Conservation (phyloP, 2,888 invertebrate species). For the Lepidonotus clava region DNA sequence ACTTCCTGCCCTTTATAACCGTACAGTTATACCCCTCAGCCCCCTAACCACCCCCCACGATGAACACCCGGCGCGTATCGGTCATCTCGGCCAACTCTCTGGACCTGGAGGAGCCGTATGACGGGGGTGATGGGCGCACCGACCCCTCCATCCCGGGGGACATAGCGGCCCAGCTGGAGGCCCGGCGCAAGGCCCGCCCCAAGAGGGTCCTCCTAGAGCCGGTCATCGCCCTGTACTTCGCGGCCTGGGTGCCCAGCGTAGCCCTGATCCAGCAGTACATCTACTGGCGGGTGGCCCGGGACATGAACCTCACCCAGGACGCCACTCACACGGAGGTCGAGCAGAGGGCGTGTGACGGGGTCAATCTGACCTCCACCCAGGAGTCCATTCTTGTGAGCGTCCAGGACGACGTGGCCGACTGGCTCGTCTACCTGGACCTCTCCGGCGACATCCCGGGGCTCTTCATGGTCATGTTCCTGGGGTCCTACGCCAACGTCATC, state of each 20-base stretch:
- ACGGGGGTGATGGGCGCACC: background rate
- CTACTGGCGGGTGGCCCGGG: slow-evolving; percentile 30
- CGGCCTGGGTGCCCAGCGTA: slow-evolving; percentile 20
- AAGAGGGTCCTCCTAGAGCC: slow-evolving; percentile 32
- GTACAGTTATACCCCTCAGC: too few relatives aligned
- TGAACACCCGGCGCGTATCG: slow-evolving; percentile 20
- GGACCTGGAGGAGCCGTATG: background rate
- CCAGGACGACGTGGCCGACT: slow-evolving; percentile 35
- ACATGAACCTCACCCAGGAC: background rate
- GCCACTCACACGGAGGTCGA: background rate
- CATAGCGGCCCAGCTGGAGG: background rate
- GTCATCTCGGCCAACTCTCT: background rate
- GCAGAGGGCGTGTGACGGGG: background rate
- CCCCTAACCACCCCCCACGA: background rate
- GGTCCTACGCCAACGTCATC: slow-evolving; percentile 7
- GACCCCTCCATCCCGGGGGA: background rate
- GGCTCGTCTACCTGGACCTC: slow-evolving; percentile 32
- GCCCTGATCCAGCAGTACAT: slow-evolving; percentile 18
- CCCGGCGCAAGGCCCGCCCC: background rate
- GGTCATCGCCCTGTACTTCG: slow-evolving; percentile 22
- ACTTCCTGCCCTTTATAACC: too few relatives aligned
- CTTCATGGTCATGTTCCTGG: slow-evolving; percentile 40
- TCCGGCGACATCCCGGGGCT: slow-evolving; percentile 39
- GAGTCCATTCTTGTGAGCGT: background rate
- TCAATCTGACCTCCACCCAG: background rate